A percentile compares a stretch with the other conserved stretches of the same genome.
Evolutionary conservation across 1,140 invertebrate genomes (phyloP).

Genomic region (Matsumurasca onukii): DNA sequence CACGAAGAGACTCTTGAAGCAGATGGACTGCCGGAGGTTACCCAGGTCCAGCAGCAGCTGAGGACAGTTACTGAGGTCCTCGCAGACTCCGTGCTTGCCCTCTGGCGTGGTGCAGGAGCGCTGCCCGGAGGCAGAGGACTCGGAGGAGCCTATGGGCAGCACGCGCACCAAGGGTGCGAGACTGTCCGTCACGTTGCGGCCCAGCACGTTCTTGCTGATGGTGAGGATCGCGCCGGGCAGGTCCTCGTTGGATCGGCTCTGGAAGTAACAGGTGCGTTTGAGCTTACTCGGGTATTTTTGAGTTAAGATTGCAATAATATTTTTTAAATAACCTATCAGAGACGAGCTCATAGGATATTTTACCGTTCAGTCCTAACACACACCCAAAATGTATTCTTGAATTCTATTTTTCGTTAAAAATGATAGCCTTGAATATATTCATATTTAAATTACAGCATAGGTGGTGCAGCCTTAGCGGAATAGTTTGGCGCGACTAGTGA

Average conservation of each 20-base stretch:
- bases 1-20: conserved; percentile 88
- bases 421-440: too few species aligned
- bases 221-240: conserved; percentile 74
- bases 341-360: too few species aligned
- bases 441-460: too few species aligned
- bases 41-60: conserved; percentile 80
- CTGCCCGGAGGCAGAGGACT: conserved; percentile 36
- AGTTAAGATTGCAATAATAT: too few species aligned
- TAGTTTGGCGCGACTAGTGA: too few species aligned
- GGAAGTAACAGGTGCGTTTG: conserved; percentile 28
- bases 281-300: too few species aligned
- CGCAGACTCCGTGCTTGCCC: conserved; percentile 75
- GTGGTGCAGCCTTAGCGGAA: too few species aligned
- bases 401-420: too few species aligned
- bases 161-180: conserved; percentile 71
- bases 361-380: too few species aligned
- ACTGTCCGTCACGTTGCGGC: conserved; percentile 75
- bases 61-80: conserved; percentile 86
- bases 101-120: conserved; percentile 76
- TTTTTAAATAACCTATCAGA: too few species aligned
- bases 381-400: too few species aligned
- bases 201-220: conserved; percentile 77
- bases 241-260: conserved; percentile 53
- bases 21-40: conserved; percentile 80
- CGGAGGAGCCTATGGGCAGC: conserved; percentile 48